Evolutionary conservation across 1,140 invertebrate species (phyloP).

Genomic region (Sycobia sp.): DNA sequence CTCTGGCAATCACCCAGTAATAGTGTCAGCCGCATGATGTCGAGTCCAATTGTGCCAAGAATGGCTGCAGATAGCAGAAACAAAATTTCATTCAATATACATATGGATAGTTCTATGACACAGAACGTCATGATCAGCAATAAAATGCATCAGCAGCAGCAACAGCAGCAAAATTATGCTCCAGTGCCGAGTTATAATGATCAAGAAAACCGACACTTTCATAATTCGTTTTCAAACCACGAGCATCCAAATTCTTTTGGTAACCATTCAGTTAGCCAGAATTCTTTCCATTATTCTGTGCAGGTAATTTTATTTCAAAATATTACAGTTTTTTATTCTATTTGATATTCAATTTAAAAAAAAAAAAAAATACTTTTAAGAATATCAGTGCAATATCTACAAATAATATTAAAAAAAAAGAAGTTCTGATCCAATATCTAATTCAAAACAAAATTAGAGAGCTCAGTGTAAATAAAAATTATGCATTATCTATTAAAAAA

Average conservation of each 20-base stretch:
- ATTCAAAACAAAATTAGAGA: no score
- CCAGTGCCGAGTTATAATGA: constrained; percentile 48
- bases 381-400: no score
- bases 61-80: constrained; percentile 39
- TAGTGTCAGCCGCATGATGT: constrained; percentile 36
- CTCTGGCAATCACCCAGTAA: constrained; percentile 54
- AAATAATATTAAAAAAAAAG: no score
- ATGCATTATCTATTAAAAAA: no score
- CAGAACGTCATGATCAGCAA: constrained; percentile 57
- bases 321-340: neutral
- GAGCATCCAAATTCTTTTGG: constrained; percentile 47
- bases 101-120: constrained; percentile 67
- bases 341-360: neutral
- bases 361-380: neutral
- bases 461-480: no score
- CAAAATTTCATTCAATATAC: constrained; percentile 64
- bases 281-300: constrained; percentile 53
- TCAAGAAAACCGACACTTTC: constrained; percentile 54
- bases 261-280: constrained; percentile 42
- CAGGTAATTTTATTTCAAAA: constrained; percentile 39
- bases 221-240: constrained; percentile 54
- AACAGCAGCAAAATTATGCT: constrained; percentile 22
- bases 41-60: constrained; percentile 43
- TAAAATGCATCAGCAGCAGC: constrained; percentile 48
- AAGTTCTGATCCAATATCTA: no score